Evolutionary conservation across 2,888 invertebrate species (phyloP).

Genomic region (Rhaphigaster nebulosa): DNA sequence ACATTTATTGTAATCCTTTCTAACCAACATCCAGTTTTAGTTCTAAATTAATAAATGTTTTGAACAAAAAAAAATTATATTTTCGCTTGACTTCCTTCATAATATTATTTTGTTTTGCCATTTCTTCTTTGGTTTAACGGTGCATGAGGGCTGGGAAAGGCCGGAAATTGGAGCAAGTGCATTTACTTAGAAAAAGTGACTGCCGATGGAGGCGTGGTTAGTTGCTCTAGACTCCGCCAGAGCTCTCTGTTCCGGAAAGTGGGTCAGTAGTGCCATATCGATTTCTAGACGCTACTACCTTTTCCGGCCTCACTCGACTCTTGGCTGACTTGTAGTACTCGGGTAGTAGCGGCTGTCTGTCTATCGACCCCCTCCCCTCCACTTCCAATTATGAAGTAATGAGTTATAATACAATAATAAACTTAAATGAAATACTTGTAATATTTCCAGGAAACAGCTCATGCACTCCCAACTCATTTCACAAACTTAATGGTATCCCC

Average conservation of each 20-base stretch:
- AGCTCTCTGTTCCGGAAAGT: constrained; percentile 54
- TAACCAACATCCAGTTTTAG: too few relatives aligned
- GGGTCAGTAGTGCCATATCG: constrained; percentile 63
- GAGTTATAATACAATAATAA: neutral
- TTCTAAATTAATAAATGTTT: neutral
- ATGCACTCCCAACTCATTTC: neutral
- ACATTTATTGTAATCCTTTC: too few relatives aligned
- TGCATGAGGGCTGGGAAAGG: neutral
- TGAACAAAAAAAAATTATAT: neutral
- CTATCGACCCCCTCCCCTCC: constrained; percentile 11
- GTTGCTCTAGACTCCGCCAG: constrained; percentile 58
- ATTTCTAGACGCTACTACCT: constrained; percentile 53
- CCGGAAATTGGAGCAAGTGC: constrained; percentile 52
- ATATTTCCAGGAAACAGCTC: neutral
- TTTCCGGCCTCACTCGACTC: constrained; percentile 42
- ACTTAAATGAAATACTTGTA: neutral
- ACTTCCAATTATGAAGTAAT: neutral
- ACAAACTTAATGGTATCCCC: neutral
- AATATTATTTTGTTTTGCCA: neutral
- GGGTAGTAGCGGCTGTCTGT: constrained; percentile 11
- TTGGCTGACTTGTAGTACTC: neutral
- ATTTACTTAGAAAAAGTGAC: constrained; percentile 47
- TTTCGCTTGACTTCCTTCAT: neutral
- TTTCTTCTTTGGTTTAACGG: neutral
- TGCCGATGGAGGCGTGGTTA: neutral